These are phyloP conservation scores for Dicentrarchus labrax DNA, from an alignment of 2,113 vertebrate genomes.

Conservation along the genomic window DNA sequence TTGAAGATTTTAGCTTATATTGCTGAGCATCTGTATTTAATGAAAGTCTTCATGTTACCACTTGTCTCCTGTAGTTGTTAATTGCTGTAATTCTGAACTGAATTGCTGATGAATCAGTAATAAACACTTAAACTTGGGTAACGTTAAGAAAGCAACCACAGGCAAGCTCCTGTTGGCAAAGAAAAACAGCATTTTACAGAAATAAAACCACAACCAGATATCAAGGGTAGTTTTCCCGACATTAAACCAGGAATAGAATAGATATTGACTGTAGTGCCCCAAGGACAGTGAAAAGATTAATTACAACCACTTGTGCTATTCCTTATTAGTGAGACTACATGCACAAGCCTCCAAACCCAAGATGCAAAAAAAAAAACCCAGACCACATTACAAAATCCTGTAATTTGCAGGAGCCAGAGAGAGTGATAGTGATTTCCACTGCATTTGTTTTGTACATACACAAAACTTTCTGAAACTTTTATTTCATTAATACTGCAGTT, in stretches of 20 bases:
- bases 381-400: neutral
- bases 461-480: neutral
- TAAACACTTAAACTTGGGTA: neutral
- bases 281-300: neutral
- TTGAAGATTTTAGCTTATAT: neutral
- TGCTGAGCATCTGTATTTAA: neutral
- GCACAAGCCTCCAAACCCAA: accelerated
- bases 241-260: neutral
- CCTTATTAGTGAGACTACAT: neutral
- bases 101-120: neutral
- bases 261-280: neutral
- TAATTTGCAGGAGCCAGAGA: neutral
- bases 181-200: neutral
- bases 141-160: neutral
- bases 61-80: neutral
- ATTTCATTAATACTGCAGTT: neutral
- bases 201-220: neutral
- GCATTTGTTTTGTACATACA: neutral
- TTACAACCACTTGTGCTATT: neutral
- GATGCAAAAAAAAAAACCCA: neutral
- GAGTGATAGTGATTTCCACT: too few species aligned
- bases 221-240: too few species aligned
- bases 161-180: neutral
- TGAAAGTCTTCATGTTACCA: neutral
- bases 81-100: neutral